Conservation (phyloP, 2,113 vertebrate species). For the Geothlypis trichas region DNA sequence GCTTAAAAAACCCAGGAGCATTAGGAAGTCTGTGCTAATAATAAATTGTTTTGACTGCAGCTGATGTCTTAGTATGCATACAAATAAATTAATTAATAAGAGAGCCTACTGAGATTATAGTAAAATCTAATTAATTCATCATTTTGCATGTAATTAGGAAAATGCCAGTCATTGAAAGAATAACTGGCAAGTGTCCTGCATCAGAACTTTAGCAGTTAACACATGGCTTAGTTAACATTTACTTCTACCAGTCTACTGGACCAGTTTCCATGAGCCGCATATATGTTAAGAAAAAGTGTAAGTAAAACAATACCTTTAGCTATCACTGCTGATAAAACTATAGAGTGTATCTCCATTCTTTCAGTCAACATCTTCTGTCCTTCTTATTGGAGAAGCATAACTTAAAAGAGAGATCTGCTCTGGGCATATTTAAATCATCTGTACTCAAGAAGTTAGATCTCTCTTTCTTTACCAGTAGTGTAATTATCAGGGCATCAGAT, state of each 20-base stretch:
- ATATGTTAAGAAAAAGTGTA: neutral
- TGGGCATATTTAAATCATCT: neutral
- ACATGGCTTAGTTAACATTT: neutral
- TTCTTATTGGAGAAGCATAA: neutral
- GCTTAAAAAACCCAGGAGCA: neutral
- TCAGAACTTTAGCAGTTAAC: neutral
- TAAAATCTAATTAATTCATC: neutral
- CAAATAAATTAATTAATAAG: slow-evolving; percentile 25
- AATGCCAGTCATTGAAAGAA: neutral
- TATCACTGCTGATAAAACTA: neutral
- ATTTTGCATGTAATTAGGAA: slow-evolving; percentile 36
- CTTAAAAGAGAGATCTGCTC: neutral
- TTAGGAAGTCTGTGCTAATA: slow-evolving; percentile 3
- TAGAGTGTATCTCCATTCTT: neutral
- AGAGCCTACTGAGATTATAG: neutral
- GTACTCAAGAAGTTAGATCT: neutral
- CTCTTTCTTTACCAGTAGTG: neutral
- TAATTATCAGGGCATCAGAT: neutral
- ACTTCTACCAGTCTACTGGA: neutral
- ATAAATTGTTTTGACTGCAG: neutral
- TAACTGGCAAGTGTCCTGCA: neutral
- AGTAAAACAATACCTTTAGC: neutral
- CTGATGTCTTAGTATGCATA: neutral
- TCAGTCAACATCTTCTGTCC: neutral
- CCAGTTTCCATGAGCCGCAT: neutral